Percentiles rank a stretch among this genome's conserved stretches.
phyloP scores from a whole-genome alignment of 2,797 vertebrate genomes.

The Columba guinea region DNA sequence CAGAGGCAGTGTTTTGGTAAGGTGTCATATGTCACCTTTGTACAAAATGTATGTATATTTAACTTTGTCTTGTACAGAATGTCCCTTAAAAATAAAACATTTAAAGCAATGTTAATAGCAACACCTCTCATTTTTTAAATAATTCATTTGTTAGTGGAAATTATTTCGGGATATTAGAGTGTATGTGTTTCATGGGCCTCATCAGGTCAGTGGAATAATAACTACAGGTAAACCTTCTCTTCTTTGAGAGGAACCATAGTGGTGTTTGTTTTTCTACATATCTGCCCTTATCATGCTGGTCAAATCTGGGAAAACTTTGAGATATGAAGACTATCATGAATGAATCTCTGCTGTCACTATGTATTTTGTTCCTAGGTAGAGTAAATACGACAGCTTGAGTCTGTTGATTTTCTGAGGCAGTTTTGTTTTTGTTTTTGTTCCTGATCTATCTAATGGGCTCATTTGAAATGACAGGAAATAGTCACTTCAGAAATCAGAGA shows the following conservation, averaged over 20 bases:
- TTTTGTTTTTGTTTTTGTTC: background rate
- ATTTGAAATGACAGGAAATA: slow-evolving; percentile 1
- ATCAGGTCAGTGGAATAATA: background rate
- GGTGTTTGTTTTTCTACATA: background rate
- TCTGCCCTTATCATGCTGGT: background rate
- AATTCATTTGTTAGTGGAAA: background rate
- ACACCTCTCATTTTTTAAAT: background rate
- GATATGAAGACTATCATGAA: background rate
- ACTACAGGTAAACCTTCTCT: background rate
- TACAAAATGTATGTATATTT: slow-evolving; percentile 27
- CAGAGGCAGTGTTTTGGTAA: background rate
- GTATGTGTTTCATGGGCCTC: background rate
- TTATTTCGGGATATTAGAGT: background rate
- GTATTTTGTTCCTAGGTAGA: background rate
- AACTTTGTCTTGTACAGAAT: background rate
- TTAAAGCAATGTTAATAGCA: background rate
- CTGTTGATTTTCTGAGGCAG: background rate
- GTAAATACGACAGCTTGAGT: background rate
- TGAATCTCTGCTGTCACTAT: background rate
- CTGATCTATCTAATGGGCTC: background rate
- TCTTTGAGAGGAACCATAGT: background rate
- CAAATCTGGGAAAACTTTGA: background rate
- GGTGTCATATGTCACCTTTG: background rate
- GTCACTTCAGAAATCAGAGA: background rate
- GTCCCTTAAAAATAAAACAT: background rate